These are phyloP conservation scores for Atethmia centrago DNA, from an alignment of 2,888 invertebrate genomes.

Conservation along the genomic window DNA sequence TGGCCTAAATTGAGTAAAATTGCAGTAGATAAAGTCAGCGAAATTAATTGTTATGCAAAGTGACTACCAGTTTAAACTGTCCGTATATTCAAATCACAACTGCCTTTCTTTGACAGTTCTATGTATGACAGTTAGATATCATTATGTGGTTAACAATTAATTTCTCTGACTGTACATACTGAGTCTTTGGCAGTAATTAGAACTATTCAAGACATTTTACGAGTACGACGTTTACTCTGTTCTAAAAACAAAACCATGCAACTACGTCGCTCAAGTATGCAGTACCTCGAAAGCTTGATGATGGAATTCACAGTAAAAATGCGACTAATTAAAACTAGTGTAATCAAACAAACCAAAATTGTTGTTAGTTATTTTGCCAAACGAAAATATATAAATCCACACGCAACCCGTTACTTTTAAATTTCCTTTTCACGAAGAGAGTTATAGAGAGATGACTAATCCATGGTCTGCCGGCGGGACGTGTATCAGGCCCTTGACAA, in stretches of 20 bases:
- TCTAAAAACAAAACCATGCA: conserved; percentile 18
- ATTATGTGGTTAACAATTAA: no score
- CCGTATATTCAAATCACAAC: no score
- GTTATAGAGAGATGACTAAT: conserved; percentile 52
- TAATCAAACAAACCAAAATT: conserved; percentile 16
- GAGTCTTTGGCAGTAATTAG: background rate
- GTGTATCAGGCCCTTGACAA: conserved; percentile 44
- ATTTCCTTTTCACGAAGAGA: conserved; percentile 36
- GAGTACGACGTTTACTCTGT: background rate
- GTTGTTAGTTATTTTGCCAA: conserved; percentile 37
- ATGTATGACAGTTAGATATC: no score
- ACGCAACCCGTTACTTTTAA: conserved; percentile 43
- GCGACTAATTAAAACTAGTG: background rate
- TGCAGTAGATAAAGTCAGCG: background rate
- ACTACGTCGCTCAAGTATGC: background rate
- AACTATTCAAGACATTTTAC: background rate
- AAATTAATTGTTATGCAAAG: background rate
- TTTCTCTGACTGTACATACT: background rate
- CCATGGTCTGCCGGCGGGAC: conserved; percentile 34
- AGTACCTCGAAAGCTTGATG: background rate
- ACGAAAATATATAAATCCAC: conserved; percentile 7
- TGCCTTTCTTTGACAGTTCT: no score
- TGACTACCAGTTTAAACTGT: no score
- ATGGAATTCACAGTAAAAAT: background rate
- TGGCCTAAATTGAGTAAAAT: background rate